Evolutionary conservation across 2,888 invertebrate genomes (phyloP).

Genomic region (Acronicta aceris): DNA sequence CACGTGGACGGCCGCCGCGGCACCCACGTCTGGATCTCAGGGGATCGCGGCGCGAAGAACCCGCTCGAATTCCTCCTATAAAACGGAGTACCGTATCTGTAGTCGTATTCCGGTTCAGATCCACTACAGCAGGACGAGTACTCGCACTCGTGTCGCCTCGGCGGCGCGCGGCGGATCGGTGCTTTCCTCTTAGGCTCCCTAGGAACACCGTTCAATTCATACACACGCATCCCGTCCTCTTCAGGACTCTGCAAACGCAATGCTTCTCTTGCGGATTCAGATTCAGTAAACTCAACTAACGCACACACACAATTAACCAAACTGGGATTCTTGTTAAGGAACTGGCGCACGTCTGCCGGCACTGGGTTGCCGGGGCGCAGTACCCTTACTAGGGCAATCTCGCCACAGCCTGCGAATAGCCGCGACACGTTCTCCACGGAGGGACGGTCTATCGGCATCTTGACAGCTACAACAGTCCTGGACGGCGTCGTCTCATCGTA

Average conservation of each 20-base stretch:
- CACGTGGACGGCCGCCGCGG: constrained; percentile 91
- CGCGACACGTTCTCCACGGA: constrained; percentile 97
- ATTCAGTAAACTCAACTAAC: constrained; percentile 96
- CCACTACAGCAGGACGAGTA: constrained; percentile 89
- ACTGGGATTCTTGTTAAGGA: constrained; percentile 96
- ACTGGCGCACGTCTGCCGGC: constrained; percentile 97
- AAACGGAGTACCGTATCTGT: constrained; percentile 81
- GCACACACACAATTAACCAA: constrained; percentile 96
- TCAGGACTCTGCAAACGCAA: constrained; percentile 90
- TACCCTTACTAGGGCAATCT: constrained; percentile 96
- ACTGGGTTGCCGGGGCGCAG: constrained; percentile 96
- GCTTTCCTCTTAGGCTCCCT: constrained; percentile 93
- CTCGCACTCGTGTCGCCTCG: constrained; percentile 91
- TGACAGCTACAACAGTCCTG: constrained; percentile 96
- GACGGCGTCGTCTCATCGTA: constrained; percentile 98
- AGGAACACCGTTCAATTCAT: constrained; percentile 92
- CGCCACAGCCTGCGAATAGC: constrained; percentile 96
- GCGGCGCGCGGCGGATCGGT: constrained; percentile 90
- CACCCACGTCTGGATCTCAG: constrained; percentile 90
- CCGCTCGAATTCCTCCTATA: constrained; percentile 84
- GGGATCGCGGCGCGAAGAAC: constrained; percentile 83
- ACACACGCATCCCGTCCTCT: constrained; percentile 92
- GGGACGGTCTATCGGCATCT: constrained; percentile 95
- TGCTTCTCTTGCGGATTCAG: constrained; percentile 95
- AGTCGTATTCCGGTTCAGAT: constrained; percentile 85